These are phyloP conservation scores for Ceratosolen solmsi DNA, from an alignment of 1,140 invertebrate genomes.

Conservation along the genomic window DNA sequence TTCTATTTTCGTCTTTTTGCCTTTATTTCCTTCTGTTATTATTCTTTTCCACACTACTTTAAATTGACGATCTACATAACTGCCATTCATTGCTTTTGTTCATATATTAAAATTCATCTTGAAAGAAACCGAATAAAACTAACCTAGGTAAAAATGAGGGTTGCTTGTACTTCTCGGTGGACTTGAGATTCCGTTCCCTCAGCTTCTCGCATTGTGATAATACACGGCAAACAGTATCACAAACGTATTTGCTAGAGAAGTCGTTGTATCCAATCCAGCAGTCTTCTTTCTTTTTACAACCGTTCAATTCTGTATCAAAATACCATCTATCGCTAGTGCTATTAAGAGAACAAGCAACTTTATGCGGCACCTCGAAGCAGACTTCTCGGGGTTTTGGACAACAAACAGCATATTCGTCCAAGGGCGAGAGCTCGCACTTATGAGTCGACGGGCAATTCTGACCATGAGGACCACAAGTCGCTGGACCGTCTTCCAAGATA, in stretches of 20 bases:
- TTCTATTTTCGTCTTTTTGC: too few species aligned
- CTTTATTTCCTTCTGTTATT: too few species aligned
- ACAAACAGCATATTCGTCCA: slow-evolving; percentile 85
- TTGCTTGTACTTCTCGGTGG: slow-evolving; percentile 80
- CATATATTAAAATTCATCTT: too few species aligned
- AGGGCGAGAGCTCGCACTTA: slow-evolving; percentile 86
- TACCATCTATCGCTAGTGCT: slow-evolving; percentile 76
- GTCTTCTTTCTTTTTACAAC: slow-evolving; percentile 80
- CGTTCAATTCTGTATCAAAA: slow-evolving; percentile 85
- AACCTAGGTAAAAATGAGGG: slow-evolving; percentile 78
- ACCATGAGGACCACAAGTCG: slow-evolving; percentile 83
- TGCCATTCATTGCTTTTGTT: too few species aligned
- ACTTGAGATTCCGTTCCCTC: slow-evolving; percentile 83
- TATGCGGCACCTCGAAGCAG: slow-evolving; percentile 80
- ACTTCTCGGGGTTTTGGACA: slow-evolving; percentile 90
- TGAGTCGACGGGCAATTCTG: slow-evolving; percentile 86
- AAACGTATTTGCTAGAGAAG: slow-evolving; percentile 88
- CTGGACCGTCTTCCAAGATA: slow-evolving; percentile 73
- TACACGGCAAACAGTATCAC: slow-evolving; percentile 87
- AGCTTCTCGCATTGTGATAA: slow-evolving; percentile 86
- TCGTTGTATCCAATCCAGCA: slow-evolving; percentile 91
- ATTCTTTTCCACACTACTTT: too few species aligned
- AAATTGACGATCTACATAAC: too few species aligned
- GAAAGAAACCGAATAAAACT: too few species aligned
- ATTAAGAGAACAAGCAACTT: slow-evolving; percentile 67